Conservation (phyloP, 2,113 vertebrate species). For the Leptobrachium ailaonicum region DNA sequence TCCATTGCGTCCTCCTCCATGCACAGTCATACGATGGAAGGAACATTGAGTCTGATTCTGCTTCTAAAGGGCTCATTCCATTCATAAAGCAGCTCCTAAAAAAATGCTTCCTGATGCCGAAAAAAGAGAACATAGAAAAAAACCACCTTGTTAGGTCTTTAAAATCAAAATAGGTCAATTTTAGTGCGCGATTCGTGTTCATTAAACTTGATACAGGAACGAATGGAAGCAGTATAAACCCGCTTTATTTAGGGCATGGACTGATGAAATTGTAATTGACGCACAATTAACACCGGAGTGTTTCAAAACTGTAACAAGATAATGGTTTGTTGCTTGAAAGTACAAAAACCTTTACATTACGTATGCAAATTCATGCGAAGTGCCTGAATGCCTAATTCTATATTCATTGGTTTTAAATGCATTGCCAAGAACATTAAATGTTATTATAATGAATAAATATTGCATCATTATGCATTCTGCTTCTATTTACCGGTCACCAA, state of each 20-base stretch:
- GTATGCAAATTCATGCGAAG: neutral
- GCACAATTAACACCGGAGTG: neutral
- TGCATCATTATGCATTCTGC: conserved; percentile 5
- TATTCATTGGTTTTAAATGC: conserved; percentile 21
- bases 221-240: neutral
- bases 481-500: conserved; percentile 7
- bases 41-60: too few relatives aligned
- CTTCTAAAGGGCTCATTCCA: too few relatives aligned
- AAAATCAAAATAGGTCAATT: too few relatives aligned
- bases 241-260: neutral
- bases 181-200: too few relatives aligned
- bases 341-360: neutral
- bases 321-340: too few relatives aligned
- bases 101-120: too few relatives aligned
- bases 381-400: conserved; percentile 16
- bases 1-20: too few relatives aligned
- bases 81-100: too few relatives aligned
- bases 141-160: too few relatives aligned
- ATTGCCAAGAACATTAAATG: conserved; percentile 8
- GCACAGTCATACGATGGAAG: too few relatives aligned
- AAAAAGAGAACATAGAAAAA: too few relatives aligned
- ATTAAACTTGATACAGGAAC: neutral
- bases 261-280: neutral
- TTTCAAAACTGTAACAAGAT: neutral
- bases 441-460: conserved; percentile 7